Evolutionary conservation across 2,888 invertebrate species (phyloP), one percentile per base, ranked within the genome.

Genomic region (Exephanes ischioxanthus): DNA sequence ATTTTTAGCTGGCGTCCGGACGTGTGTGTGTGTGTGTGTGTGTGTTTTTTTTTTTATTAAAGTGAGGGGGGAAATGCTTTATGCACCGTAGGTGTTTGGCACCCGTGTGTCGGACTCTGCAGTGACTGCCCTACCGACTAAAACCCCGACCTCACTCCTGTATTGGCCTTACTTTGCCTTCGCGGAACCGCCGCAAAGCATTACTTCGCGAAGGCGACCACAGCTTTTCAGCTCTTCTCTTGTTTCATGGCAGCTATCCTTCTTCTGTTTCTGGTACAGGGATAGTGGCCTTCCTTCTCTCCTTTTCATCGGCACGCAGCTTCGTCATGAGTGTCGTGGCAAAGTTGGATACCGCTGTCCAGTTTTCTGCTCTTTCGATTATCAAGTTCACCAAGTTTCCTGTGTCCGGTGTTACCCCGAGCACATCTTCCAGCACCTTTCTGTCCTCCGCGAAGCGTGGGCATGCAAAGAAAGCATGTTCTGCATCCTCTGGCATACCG

Each of bases 391-490:
- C 68, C 19, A 68, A 41, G 16, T 22, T 68, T 45, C 19, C 68
- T 9, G 26, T 26, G 3, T 26, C 26, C 26, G 26, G 26, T 26
- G 26, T 1, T 26, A 26, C 26, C 26, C 26, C 73, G 22, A 75
- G 61, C 30, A 37, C 14, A 14, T 75, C 80, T 9, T 41, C 78
- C 30, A 78, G 14, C 2, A 3, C 14, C 14, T 51, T 11, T 51
- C 16, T 11, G 30, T 81, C 80, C 30, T 61, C 53, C 4, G 68
- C 41, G 58, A 83, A 84, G 55, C 76, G 55, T 9, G 76, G 45
- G 30, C 83, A 83, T 4, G 26, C 45, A 58, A 83, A 83, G 37
- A 83, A 83, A 7, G 63, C 83, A 14, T 80, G 79, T 51, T 80
- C 83, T 26, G 26, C 26, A 26, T 26, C 26, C 26, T 26, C 26